phyloP scores from a whole-genome alignment of 2,113 vertebrate species.

The Lamprologus tigripictilis region DNA sequence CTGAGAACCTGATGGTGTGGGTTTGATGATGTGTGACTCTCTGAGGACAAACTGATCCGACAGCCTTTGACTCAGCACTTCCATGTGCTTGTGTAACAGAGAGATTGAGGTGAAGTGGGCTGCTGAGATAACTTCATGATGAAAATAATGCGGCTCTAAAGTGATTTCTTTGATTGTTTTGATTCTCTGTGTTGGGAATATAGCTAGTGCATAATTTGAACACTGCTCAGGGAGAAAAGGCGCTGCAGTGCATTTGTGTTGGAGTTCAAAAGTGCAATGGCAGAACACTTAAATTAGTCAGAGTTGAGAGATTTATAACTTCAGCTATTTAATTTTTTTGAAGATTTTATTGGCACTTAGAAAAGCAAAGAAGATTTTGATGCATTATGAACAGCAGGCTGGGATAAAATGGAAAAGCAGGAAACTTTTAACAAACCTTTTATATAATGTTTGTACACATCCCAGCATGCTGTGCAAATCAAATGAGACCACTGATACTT shows the following conservation, averaged over 20 bases:
- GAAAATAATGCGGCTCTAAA: background rate
- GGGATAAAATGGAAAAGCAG: background rate
- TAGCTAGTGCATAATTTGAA: background rate
- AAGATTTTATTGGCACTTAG: background rate
- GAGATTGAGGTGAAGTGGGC: background rate
- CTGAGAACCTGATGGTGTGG: constrained; percentile 22
- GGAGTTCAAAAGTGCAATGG: background rate
- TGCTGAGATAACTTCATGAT: background rate
- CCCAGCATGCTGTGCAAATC: background rate
- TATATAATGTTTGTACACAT: background rate
- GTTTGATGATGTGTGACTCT: constrained; percentile 44
- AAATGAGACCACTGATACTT: background rate
- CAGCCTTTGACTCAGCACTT: constrained; percentile 42
- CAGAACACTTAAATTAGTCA: background rate
- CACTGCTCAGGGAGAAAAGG: background rate
- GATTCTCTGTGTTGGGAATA: background rate
- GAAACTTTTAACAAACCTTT: background rate
- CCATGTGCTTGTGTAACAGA: constrained; percentile 23
- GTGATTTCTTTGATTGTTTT: background rate
- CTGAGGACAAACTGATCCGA: constrained; percentile 22
- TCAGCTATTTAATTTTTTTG: background rate
- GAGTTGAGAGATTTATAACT: background rate
- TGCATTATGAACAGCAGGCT: background rate
- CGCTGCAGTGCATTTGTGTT: background rate
- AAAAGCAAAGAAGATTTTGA: background rate